Conservation (phyloP, 2,113 vertebrate genomes). For the Bubalus kerabau region DNA sequence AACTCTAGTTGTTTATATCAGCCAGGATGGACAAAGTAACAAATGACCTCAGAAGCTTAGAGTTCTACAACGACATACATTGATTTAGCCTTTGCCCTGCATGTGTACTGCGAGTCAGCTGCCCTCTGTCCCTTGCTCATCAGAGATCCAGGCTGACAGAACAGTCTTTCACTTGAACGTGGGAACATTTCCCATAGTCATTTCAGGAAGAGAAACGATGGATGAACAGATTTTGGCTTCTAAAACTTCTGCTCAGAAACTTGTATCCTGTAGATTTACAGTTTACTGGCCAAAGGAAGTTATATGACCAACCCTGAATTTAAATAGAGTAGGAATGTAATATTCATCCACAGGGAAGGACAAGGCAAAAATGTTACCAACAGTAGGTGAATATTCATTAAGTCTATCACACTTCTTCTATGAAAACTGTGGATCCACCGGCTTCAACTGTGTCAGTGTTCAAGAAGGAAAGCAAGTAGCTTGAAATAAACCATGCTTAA, state of each 20-base stretch:
- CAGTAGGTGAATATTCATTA: background rate
- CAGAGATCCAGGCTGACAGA: background rate
- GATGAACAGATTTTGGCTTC: background rate
- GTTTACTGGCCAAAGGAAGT: background rate
- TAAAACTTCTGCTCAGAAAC: background rate
- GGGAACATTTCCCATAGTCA: background rate
- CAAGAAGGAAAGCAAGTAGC: background rate
- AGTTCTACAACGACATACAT: background rate
- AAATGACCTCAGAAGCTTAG: background rate
- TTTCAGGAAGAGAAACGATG: background rate
- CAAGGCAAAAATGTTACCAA: background rate
- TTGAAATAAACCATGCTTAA: background rate
- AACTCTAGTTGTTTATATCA: background rate
- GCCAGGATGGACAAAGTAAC: background rate
- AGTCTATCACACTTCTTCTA: background rate
- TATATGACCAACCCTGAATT: background rate
- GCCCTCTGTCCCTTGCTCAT: background rate
- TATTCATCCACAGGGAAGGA: background rate
- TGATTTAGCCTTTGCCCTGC: background rate
- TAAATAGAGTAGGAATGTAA: background rate
- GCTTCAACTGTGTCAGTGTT: background rate
- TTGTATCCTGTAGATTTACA: background rate
- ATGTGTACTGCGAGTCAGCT: background rate
- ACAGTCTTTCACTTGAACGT: background rate
- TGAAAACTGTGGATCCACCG: background rate